Conservation (phyloP, 2,888 invertebrate genomes). For the Heteropelma amictum region DNA sequence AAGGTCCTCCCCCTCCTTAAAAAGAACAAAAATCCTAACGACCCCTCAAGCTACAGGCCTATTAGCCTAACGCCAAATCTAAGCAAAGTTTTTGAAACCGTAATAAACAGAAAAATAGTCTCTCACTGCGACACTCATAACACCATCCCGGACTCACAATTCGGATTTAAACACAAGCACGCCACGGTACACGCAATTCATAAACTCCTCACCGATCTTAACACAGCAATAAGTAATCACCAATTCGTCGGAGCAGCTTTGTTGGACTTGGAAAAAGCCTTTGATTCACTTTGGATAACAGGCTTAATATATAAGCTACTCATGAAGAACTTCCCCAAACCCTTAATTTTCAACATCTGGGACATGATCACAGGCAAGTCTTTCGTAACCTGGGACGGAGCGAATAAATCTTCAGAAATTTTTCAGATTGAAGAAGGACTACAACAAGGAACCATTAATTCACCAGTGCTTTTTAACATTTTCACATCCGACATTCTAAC, state of each 20-base stretch:
- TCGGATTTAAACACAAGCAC: constrained; percentile 33
- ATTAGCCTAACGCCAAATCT: constrained; percentile 35
- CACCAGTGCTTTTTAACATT: not conserved
- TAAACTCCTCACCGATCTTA: constrained; percentile 19
- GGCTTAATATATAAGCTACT: constrained; percentile 12
- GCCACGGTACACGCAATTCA: constrained; percentile 33
- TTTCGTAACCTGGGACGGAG: not conserved
- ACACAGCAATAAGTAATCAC: not conserved
- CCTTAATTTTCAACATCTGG: not conserved
- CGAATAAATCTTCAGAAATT: not conserved
- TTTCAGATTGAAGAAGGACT: not conserved
- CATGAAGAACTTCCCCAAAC: not conserved
- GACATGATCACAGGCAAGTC: not conserved
- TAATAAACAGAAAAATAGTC: constrained; percentile 8
- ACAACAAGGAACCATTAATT: not conserved
- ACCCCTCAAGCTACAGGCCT: constrained; percentile 41
- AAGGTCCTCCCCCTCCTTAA: constrained; percentile 27
- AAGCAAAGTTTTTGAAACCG: constrained; percentile 32
- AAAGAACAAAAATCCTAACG: constrained; percentile 5
- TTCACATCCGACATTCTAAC: not conserved
- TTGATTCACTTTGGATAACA: not conserved
- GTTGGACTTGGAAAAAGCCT: not conserved
- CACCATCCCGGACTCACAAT: constrained; percentile 30
- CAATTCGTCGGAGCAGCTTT: constrained; percentile 18
- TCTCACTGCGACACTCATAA: not conserved